Evolutionary conservation across 2,888 invertebrate species (phyloP).

Genomic region (Drosophila monieri): DNA sequence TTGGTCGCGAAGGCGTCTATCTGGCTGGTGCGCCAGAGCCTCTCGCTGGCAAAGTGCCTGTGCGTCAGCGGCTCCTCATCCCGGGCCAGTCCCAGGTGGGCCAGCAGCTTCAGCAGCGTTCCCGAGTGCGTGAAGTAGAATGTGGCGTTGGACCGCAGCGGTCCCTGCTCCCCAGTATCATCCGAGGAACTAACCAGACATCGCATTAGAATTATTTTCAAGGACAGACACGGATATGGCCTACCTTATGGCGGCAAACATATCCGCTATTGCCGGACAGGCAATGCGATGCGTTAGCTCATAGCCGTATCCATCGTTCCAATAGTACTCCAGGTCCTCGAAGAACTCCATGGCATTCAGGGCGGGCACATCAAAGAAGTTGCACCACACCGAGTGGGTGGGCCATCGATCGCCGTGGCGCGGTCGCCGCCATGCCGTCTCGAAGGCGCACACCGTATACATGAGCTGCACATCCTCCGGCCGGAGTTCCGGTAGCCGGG

Average conservation of each 20-base stretch:
- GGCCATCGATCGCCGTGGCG: constrained; percentile 31
- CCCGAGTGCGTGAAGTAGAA: constrained; percentile 94
- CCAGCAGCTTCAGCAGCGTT: constrained; percentile 90
- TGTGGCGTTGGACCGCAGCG: constrained; percentile 83
- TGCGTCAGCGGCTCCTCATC: constrained; percentile 87
- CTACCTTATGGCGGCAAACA: constrained; percentile 89
- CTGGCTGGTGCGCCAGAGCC: constrained; percentile 86
- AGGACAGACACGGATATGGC: constrained; percentile 38
- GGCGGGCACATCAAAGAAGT: constrained; percentile 87
- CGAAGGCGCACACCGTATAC: constrained; percentile 91
- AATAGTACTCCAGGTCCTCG: constrained; percentile 91
- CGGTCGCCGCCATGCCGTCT: constrained; percentile 90
- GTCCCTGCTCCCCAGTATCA: constrained; percentile 53
- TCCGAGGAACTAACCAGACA: background rate
- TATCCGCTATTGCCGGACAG: constrained; percentile 89
- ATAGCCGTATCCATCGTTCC: constrained; percentile 92
- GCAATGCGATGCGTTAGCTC: constrained; percentile 90
- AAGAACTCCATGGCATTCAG: constrained; percentile 89
- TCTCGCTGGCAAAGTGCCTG: constrained; percentile 84
- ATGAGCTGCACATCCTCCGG: constrained; percentile 87
- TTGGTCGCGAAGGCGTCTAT: constrained; percentile 93
- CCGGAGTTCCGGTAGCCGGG: constrained; percentile 86
- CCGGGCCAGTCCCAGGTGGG: constrained; percentile 89
- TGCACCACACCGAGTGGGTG: constrained; percentile 90
- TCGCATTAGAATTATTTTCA: too few species aligned